Percentiles rank a stretch among this genome's conserved stretches.
Evolutionary conservation across 1,140 invertebrate species (phyloP).

Genomic region (Drosophila rhopaloa): DNA sequence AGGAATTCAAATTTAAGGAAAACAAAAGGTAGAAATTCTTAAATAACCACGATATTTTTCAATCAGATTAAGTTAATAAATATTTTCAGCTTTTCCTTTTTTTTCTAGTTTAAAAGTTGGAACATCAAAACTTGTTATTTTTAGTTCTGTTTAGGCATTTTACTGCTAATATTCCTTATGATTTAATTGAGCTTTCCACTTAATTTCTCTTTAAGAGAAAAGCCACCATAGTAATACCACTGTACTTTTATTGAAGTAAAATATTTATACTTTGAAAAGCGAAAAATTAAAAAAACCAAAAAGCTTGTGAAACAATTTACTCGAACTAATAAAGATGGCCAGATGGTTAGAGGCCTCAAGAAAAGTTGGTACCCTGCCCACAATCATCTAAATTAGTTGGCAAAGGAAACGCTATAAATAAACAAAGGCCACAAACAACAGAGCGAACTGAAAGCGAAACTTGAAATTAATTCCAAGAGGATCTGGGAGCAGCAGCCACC

Average conservation of each 20-base stretch:
- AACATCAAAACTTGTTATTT: too few relatives aligned
- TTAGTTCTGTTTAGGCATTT: too few relatives aligned
- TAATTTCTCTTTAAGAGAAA: too few relatives aligned
- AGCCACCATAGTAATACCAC: too few relatives aligned
- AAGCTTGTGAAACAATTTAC: conserved; percentile 2
- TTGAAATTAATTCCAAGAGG: conserved; percentile 70
- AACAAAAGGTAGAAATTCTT: conserved; percentile 2
- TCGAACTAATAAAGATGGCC: conserved; percentile 26
- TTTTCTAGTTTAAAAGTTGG: too few relatives aligned
- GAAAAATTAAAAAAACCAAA: not conserved
- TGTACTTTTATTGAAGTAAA: too few relatives aligned
- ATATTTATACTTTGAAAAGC: too few relatives aligned
- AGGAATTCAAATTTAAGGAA: conserved; percentile 25
- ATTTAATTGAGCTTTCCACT: too few relatives aligned
- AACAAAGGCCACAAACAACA: conserved; percentile 37
- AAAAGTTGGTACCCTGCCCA: conserved; percentile 5
- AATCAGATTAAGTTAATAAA: too few relatives aligned
- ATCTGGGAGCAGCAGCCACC: conserved; percentile 1
- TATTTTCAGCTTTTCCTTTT: too few relatives aligned
- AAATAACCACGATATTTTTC: not conserved
- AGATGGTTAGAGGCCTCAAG: conserved; percentile 20
- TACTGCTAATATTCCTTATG: too few relatives aligned
- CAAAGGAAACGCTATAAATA: conserved; percentile 44
- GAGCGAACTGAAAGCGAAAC: conserved; percentile 67
- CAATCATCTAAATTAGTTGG: conserved; percentile 47